Percentiles rank a stretch among this genome's conserved stretches.
Evolutionary conservation across 2,888 invertebrate species (phyloP).

Genomic region (Byasa hedistus): DNA sequence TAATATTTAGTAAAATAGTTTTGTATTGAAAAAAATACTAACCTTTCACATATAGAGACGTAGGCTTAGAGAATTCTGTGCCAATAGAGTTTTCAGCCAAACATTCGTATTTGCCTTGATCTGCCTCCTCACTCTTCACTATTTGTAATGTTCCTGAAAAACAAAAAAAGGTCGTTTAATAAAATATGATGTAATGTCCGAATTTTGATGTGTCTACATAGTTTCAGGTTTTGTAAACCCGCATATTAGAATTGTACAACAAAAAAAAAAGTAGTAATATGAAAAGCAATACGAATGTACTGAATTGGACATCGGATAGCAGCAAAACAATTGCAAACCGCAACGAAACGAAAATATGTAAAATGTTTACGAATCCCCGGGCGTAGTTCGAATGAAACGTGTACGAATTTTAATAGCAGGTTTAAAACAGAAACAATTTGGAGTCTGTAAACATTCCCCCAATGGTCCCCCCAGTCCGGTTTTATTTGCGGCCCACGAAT

Average conservation of each 20-base stretch:
- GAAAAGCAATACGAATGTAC: too few species aligned
- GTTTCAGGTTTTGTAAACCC: too few species aligned
- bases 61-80: constrained; percentile 94
- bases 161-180: background rate
- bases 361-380: constrained; percentile 8
- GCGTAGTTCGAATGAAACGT: constrained; percentile 1
- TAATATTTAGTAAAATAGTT: too few species aligned
- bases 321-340: background rate
- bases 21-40: constrained; percentile 40
- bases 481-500: constrained; percentile 30
- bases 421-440: constrained; percentile 30
- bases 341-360: constrained; percentile 5
- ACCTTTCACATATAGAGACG: constrained; percentile 96
- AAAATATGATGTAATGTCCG: background rate
- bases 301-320: background rate
- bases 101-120: constrained; percentile 98
- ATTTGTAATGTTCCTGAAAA: constrained; percentile 93
- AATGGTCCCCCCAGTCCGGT: constrained; percentile 12
- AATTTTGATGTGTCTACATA: background rate
- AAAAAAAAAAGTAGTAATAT: too few species aligned
- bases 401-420: constrained; percentile 24
- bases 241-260: too few species aligned
- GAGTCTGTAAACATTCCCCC: constrained; percentile 26
- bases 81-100: constrained; percentile 96
- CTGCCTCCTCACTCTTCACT: constrained; percentile 91